A percentile compares a stretch with the other conserved stretches of the same genome.
Evolutionary conservation across 2,888 invertebrate species (phyloP).

Genomic region (Drosophila macrospina): DNA sequence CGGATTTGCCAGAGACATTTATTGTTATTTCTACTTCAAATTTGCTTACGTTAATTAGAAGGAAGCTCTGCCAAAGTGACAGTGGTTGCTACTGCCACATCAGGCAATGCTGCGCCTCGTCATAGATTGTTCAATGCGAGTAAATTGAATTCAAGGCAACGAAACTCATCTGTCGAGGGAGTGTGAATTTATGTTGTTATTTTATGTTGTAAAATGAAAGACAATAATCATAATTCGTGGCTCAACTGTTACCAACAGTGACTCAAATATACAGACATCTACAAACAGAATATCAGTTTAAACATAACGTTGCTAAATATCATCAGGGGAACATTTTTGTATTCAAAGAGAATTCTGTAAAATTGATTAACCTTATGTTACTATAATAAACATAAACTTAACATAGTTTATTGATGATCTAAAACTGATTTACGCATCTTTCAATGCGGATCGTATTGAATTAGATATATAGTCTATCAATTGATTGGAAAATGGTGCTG

Average conservation of each 20-base stretch:
- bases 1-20: constrained; percentile 77
- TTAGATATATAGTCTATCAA: too few relatives aligned
- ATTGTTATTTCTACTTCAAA: constrained; percentile 68
- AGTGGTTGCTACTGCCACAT: constrained; percentile 6
- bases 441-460: too few relatives aligned
- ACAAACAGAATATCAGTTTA: too few relatives aligned
- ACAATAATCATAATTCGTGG: background rate
- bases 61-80: constrained; percentile 21
- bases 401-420: too few relatives aligned
- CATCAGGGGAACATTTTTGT: too few relatives aligned
- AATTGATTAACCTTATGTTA: too few relatives aligned
- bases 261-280: background rate
- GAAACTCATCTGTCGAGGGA: constrained; percentile 3
- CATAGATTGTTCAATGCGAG: constrained; percentile 17
- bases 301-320: too few relatives aligned
- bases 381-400: too few relatives aligned
- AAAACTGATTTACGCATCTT: too few relatives aligned
- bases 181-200: background rate
- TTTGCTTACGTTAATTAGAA: constrained; percentile 78
- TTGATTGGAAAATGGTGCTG: too few relatives aligned
- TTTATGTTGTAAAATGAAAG: background rate
- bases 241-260: background rate
- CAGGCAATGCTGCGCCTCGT: background rate
- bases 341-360: too few relatives aligned
- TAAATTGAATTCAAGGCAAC: constrained; percentile 13